These are phyloP conservation scores for Agrochola litura DNA, from an alignment of 2,888 invertebrate genomes.

Conservation along the genomic window DNA sequence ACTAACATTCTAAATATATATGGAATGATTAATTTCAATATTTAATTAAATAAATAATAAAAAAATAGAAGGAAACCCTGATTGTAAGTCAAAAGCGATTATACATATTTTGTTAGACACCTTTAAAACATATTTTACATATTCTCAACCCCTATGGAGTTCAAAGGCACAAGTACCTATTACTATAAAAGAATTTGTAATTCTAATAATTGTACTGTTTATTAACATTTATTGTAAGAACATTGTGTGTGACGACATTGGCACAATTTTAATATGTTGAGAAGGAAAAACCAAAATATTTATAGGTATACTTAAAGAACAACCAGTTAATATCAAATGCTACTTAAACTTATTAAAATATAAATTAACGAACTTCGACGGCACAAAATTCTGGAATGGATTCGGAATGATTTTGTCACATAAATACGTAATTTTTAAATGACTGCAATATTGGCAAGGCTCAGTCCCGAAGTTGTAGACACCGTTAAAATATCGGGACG, in stretches of 20 bases:
- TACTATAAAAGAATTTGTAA: conserved; percentile 71
- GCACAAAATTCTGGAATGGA: conserved; percentile 77
- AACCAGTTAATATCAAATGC: conserved; percentile 64
- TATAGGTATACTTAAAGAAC: conserved; percentile 43
- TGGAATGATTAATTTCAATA: conserved; percentile 84
- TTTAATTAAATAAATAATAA: conserved; percentile 77
- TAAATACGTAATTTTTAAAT: conserved; percentile 60
- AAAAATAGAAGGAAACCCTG: conserved; percentile 70
- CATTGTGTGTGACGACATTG: conserved; percentile 69
- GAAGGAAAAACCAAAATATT: conserved; percentile 54
- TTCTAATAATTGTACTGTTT: conserved; percentile 78
- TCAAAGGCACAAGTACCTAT: conserved; percentile 77
- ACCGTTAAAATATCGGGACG: neutral
- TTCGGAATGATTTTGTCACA: conserved; percentile 74
- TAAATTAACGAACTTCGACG: conserved; percentile 62
- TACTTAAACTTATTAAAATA: conserved; percentile 67
- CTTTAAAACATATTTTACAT: conserved; percentile 64
- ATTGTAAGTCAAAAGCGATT: conserved; percentile 68
- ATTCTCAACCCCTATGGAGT: conserved; percentile 74
- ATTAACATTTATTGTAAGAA: conserved; percentile 60
- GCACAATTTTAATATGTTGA: conserved; percentile 69
- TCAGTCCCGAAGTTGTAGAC: neutral
- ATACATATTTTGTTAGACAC: conserved; percentile 72
- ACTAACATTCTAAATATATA: conserved; percentile 79
- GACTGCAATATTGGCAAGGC: conserved; percentile 14